Evolutionary conservation across 2,888 invertebrate species (phyloP), one percentile per base, ranked within the genome.

Genomic region (Leptothorax acervorum): DNA sequence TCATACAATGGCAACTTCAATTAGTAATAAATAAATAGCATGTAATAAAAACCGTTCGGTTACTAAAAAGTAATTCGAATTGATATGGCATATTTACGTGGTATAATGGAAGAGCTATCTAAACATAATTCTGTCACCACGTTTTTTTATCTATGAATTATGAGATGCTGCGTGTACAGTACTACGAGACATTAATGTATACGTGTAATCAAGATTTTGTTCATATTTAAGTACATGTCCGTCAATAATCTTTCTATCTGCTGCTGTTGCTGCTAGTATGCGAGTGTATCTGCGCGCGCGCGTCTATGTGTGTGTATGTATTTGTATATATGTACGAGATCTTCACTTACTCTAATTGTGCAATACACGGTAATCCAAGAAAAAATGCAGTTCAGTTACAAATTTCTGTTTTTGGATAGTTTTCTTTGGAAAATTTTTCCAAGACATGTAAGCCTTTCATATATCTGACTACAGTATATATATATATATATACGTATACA

Each of bases 1-100:
- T 88, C 63, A 85, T 85, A 89, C 74, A 71, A 92, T 91, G 90
- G 91, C 90, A 90, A 91, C 83, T 35, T 89, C 81, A 87, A 84
- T 55, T 78, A 78, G 83, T 78, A 74, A 85, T 88, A 88, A 85
- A 3, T 45, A 83, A 88, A 83, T 42, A 86, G 85, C 83, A 71
- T 76, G 74, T 84, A 85, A 55, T 73, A 55, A 78, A n/a, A 85
- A 83, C 51, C 60, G 63, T 68, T 82, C 73, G 63, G 35, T 78
- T 87, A 45, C 82, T 85, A 86, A 28, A 45, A 86, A 87, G 84
- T 35, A 82, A 87, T 85, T 86, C 66, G 23, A 82, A 79, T 71
- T 84, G 83, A 89, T 90, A 90, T 87, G 85, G 84, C 90, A 84
- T 57, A 73, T 88, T 86, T 86, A 86, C 60, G 57, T 82, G 79